Base-by-base conservation (phyloP, 2,888 invertebrate genomes). In the Drosophila lacicola region DNA sequence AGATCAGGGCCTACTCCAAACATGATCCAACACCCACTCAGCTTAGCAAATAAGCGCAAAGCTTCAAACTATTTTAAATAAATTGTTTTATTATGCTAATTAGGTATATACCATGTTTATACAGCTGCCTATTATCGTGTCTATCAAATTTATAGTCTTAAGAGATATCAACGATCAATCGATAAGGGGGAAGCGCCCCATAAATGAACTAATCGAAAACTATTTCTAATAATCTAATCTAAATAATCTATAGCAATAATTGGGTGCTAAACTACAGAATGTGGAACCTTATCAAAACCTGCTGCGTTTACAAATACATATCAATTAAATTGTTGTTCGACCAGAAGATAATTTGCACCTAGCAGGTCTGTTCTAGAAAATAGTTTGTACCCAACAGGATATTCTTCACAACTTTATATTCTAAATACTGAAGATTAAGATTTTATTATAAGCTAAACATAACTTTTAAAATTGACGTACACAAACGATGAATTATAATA, bases 1-100 rank as follows among this genome's bases (percentile, higher is more conserved):
- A 36, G 33, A 9, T 34, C 46, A 19, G 34, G 33, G 76, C 76
- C 72, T 74, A 53, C 77, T 53, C 17, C 0, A 44, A 47, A 44
- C 10, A 10, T 8, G 0, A 41, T 8, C 29, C 29, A 19, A 25
- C 44, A 46, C 53, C 19, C 50, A 66, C 70, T 37, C 49, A 45
- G 11, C 21, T 11, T 2, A 6, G 11, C 4, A 36, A 14, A 29
- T 14, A 25, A 25, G 25, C 29, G 29, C 29, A 4, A 14, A 39
- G 21, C 6, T 11, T 10, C 2, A 14, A 46, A 14, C 46, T 14
- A 36, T 2, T 34, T 13, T 8, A 45, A 34, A 55, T 11, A 8
- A 41, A 41, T 41, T 11, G 17, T 21, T 50, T 10, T 34, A 46
- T 46, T 14, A 14, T 25, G 37, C 11, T 13, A 13, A 39, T 11